Base-by-base conservation (phyloP, 1,140 invertebrate species). In the Habropoda laboriosa region DNA sequence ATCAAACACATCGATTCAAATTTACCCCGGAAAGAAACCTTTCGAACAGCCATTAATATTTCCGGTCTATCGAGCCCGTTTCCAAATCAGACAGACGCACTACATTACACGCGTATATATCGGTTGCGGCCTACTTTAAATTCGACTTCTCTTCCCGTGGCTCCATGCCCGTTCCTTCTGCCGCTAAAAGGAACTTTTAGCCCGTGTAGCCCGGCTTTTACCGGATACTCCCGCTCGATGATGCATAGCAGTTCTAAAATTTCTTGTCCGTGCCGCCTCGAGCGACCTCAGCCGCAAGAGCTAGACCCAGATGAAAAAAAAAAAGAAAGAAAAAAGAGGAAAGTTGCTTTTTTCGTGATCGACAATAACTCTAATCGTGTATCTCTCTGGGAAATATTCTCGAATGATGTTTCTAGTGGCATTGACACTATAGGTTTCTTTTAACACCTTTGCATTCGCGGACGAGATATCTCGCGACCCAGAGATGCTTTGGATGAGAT, bases 141-240 rank as follows among this genome's bases (percentile, higher is more conserved):
- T 76, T 67, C 73, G 51, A 68, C 63, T 55, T 68, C 45, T 12
- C 27, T 10, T 24, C 57, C 4, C 27, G 21, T 12, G 35, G 1
- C 18, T 2, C 67, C 12, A n/a, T 24, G 21, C 38, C 32, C 42
- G 13, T 64, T 49, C 58, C 42, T 74, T 51, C 61, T 42, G 38
- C 16, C 6, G 16, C 47, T 55, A 67, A 76, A 76, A 76, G 49
- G 67, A 68, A 63, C 73, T 67, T 67, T 76, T 76, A 76, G 66
- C 72, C 72, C 61, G 35, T 24, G 47, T 40, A 66, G 32, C 12
- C 24, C 12, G 2, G 47, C 47, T 66, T 53, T 66, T 45, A 68
- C 63, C 49, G 49, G 63, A 76, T 57, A 76, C 63, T 45, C 38
- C 45, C 64, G 38, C 16, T 57, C 63, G 73, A 76, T 68, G 73